These are phyloP conservation scores for Trachemys scripta DNA, from an alignment of 2,113 vertebrate species.

Conservation along the genomic window DNA sequence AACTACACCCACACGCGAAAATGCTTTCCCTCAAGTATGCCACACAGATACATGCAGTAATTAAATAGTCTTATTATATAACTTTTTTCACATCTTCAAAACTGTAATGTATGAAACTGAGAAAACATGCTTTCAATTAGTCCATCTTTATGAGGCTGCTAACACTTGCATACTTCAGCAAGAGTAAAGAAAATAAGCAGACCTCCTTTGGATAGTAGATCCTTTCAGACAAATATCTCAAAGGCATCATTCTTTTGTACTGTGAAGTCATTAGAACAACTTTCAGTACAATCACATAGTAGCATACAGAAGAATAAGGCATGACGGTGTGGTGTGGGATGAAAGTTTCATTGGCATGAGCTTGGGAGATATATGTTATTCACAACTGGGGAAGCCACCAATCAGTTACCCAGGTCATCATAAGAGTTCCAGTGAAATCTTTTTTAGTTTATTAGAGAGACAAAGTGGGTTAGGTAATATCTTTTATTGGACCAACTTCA, in stretches of 20 bases:
- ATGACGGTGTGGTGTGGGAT: background rate
- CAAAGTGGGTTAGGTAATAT: background rate
- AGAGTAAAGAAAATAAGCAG: background rate
- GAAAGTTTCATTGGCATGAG: background rate
- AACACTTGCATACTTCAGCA: background rate
- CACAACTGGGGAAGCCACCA: background rate
- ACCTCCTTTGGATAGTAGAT: background rate
- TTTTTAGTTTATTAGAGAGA: background rate
- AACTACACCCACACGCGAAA: background rate
- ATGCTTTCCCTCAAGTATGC: background rate
- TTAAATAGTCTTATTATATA: background rate
- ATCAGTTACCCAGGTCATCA: background rate
- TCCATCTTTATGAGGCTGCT: background rate
- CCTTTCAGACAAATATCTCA: background rate
- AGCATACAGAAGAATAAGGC: rapidly evolving
- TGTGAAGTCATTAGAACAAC: background rate
- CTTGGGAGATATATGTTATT: background rate
- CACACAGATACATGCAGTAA: background rate
- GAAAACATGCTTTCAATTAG: background rate
- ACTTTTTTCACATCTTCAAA: background rate
- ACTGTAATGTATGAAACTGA: background rate
- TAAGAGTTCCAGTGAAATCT: background rate
- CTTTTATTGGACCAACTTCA: background rate
- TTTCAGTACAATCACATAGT: rapidly evolving
- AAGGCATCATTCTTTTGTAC: background rate